Evolutionary conservation across 2,888 invertebrate genomes (phyloP).

Genomic region (Unio delphinus): DNA sequence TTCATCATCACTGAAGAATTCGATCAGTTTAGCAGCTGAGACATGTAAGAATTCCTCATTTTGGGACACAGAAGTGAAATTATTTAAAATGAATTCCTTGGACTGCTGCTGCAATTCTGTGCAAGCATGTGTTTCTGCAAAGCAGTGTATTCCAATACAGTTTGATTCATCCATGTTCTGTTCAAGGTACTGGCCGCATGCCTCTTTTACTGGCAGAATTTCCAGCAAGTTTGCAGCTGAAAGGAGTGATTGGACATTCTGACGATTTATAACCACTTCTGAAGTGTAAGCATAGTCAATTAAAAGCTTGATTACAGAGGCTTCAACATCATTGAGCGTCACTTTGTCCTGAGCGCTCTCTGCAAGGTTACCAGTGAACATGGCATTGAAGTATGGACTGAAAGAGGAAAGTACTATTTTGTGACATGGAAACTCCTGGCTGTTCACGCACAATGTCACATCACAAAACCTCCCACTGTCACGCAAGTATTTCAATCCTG

Average conservation of each 20-base stretch:
- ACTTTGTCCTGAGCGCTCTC: conserved; percentile 88
- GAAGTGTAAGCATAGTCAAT: conserved; percentile 95
- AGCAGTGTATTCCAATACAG: conserved; percentile 93
- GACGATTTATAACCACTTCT: conserved; percentile 89
- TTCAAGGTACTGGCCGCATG: conserved; percentile 93
- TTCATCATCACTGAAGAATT: conserved; percentile 89
- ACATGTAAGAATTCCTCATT: conserved; percentile 93
- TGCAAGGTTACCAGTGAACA: conserved; percentile 93
- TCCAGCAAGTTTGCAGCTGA: conserved; percentile 96
- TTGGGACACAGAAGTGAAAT: conserved; percentile 79
- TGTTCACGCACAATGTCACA: conserved; percentile 83
- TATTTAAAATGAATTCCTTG: conserved; percentile 61
- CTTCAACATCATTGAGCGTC: conserved; percentile 71
- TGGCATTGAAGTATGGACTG: conserved; percentile 94
- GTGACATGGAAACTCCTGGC: conserved; percentile 88
- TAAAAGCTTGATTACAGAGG: conserved; percentile 88
- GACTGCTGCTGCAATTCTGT: conserved; percentile 78
- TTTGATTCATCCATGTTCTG: conserved; percentile 92
- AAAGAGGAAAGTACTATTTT: conserved; percentile 90
- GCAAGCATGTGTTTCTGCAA: conserved; percentile 93
- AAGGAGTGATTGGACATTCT: conserved; percentile 90
- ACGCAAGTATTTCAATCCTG: conserved; percentile 85
- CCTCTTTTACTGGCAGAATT: conserved; percentile 75
- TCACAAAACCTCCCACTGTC: conserved; percentile 88
- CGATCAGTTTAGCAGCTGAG: conserved; percentile 84